Conservation (phyloP, 2,797 vertebrate species). For the Meda fulgida region DNA sequence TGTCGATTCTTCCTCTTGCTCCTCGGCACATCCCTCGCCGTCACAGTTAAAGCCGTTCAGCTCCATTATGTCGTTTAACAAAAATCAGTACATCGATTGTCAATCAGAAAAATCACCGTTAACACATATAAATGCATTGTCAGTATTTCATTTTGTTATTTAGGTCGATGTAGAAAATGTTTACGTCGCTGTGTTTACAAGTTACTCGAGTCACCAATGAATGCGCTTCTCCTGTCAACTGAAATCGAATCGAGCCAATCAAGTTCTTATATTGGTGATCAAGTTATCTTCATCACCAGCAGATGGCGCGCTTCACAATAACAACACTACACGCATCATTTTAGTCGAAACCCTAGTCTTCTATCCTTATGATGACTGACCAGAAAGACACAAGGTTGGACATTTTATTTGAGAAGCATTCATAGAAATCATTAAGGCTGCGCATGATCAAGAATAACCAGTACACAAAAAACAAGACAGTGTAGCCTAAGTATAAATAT, state of each 20-base stretch:
- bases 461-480: neutral
- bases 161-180: conserved; percentile 26
- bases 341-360: neutral
- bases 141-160: neutral
- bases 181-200: conserved; percentile 54
- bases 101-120: neutral
- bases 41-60: conserved; percentile 75
- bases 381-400: neutral
- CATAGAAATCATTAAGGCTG: neutral
- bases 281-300: neutral
- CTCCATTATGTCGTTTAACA: conserved; percentile 70
- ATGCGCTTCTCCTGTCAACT: conserved; percentile 34
- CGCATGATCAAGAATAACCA: neutral
- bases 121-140: neutral
- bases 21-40: conserved; percentile 65
- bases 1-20: conserved; percentile 69
- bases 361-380: neutral
- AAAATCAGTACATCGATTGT: neutral
- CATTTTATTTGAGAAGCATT: conserved; percentile 31
- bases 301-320: conserved; percentile 14
- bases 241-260: conserved; percentile 54
- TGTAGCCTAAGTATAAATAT: neutral
- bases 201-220: conserved; percentile 15
- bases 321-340: neutral
- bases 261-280: neutral